Evolutionary conservation across 2,888 invertebrate genomes (phyloP), one percentile per base, ranked within the genome.

Genomic region (Drosophila subsilvestris): DNA sequence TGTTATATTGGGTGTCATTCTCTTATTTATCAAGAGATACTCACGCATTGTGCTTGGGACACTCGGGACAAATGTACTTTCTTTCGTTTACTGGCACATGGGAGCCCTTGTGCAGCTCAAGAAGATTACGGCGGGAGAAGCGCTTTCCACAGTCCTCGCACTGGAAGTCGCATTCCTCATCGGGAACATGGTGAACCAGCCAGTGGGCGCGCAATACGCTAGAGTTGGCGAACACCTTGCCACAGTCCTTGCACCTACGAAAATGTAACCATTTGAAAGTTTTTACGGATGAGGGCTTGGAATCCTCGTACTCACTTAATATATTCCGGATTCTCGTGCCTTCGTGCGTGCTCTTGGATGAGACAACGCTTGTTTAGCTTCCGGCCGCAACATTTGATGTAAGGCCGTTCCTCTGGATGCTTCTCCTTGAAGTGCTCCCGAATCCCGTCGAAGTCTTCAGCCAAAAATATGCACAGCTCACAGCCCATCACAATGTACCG

Each of bases 321-420:
- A 49, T 90, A 90, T 53, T 91, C 90, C 0, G 92, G 92, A 80
- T 92, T 89, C 48, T 91, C 80, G 67, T 92, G 92, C n/a, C 90
- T 86, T 18, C 91, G 83, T 2, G 92, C 91, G 70, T 92, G 92
- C 55, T 92, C 92, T 2, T 92, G 87, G 14, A 92, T 79, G 0
- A 90, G 80, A 12, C 90, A 89, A 18, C 91, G 88, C 63, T 91
- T 91, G 54, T 89, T 91, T 0, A 92, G 78, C 70, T 92, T 92
- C 0, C 90, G 90, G 1, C 91, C 90, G 51, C 92, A 92, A 55
- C 92, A 92, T 43, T 89, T 83, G 0, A 92, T 84, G 69, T 88
- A 92, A 0, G 90, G 89, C 10, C 88, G 85, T 4, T 83, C 78
- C 29, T 76, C 78, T 1, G 76, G 79, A 66, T 92, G 92, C 1